Base-by-base conservation (phyloP, 2,113 vertebrate species). In the Pseudolaguvia tuberculata region DNA sequence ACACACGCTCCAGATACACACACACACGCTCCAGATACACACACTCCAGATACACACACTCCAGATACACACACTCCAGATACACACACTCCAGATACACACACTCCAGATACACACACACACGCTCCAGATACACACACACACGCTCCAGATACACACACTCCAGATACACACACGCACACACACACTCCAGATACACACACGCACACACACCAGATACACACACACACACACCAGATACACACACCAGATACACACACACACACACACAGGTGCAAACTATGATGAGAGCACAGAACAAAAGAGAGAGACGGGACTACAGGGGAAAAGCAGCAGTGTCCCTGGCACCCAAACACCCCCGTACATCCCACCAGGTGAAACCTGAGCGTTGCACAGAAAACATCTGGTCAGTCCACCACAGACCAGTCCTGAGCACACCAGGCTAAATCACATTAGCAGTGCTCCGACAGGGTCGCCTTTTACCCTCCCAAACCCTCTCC, bases 381-480 rank as follows among this genome's bases (percentile, higher is more conserved):
- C 57, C 56, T 20, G 70, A 82, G 50, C 75, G 83, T 84, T 82
- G 84, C 87, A 80, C 85, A 81, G 85, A 89, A 87, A 86, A 81
- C 87, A 88, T 87, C 83, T 85, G 83, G 79, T 75, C 75, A 61
- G 79, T 86, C 83, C 83, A 79, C 59, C 84, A 84, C 87, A 85
- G 78, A 80, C 83, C 81, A 79, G 76, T 82, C 78, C 81, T 76
- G 70, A 59, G 53, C 75, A 48, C 67, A 75, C 83, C 87, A 84
- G 84, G 75, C 83, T 83, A 87, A 88, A 90, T 88, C 87, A 87
- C 71, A 85, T 82, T 82, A 86, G 86, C 83, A 88, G 88, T 87
- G 86, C 81, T 81, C 84, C 75, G 83, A 86, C 83, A 31, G 81
- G 78, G 70, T 81, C 75, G 73, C 71, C 76, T 61, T 79, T 83